Evolutionary conservation across 2,797 vertebrate species (phyloP).

Genomic region (Orientallactaga sibirica): DNA sequence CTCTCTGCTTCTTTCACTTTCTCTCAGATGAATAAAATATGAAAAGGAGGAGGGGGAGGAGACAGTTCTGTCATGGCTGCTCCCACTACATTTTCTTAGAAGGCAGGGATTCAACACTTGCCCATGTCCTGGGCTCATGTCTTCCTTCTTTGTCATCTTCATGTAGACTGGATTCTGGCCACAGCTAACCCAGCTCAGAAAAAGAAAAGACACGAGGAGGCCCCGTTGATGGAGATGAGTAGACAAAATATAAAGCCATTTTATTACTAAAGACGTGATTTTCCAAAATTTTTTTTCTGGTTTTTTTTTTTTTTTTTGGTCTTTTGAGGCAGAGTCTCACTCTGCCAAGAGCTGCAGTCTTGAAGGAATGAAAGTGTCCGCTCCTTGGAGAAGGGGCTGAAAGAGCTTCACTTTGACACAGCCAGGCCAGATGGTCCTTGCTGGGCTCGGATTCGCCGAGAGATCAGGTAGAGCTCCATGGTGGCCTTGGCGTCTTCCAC

Average conservation of each 20-base stretch:
- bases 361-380: not conserved
- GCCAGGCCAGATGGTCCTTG: not conserved
- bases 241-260: conserved; percentile 59
- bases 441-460: not conserved
- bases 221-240: not conserved
- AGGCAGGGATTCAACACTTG: too few species aligned
- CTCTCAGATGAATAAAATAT: too few species aligned
- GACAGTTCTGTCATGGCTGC: rapidly evolving
- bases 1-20: too few species aligned
- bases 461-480: conserved; percentile 55
- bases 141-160: rapidly evolving
- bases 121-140: too few species aligned
- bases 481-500: conserved; percentile 68
- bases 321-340: not conserved
- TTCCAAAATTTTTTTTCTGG: not conserved
- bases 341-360: not conserved
- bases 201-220: not conserved
- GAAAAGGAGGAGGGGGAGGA: too few species aligned
- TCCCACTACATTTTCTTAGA: too few species aligned
- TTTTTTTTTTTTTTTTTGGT: not conserved
- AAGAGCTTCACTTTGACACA: rapidly evolving
- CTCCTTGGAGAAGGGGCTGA: not conserved
- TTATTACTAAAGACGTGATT: conserved; percentile 31
- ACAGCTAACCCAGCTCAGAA: not conserved
- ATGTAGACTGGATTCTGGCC: rapidly evolving